These are phyloP conservation scores for Drosophila peninsularis DNA, from an alignment of 2,888 invertebrate genomes.

Conservation along the genomic window DNA sequence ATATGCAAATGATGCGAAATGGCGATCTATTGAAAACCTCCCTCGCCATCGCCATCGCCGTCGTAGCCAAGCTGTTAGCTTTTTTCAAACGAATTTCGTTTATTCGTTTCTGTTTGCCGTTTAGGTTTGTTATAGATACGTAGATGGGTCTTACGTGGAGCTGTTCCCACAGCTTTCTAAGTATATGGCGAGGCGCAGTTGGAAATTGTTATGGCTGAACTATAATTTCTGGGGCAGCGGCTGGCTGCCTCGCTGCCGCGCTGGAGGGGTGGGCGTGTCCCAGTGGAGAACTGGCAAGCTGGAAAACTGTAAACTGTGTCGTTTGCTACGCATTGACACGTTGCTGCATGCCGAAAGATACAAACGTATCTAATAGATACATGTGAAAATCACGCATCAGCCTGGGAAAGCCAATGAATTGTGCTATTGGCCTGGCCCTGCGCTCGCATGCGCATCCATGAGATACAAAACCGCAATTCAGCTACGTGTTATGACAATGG, in stretches of 20 bases:
- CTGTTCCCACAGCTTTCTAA: constrained; percentile 63
- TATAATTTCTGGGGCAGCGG: constrained; percentile 59
- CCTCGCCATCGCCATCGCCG: constrained; percentile 15
- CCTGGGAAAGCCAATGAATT: constrained; percentile 76
- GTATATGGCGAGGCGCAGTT: constrained; percentile 45
- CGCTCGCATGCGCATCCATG: constrained; percentile 58
- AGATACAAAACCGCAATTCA: constrained; percentile 52
- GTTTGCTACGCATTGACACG: constrained; percentile 79
- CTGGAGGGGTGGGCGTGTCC: no score
- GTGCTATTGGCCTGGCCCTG: constrained; percentile 68
- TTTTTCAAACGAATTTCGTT: constrained; percentile 35
- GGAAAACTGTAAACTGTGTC: constrained; percentile 69
- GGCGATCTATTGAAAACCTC: constrained; percentile 45
- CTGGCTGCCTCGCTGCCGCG: constrained; percentile 11
- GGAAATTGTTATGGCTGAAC: constrained; percentile 57
- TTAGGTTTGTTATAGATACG: neutral
- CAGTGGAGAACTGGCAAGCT: no score
- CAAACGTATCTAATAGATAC: constrained; percentile 81
- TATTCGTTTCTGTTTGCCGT: constrained; percentile 2
- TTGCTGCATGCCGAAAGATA: constrained; percentile 54
- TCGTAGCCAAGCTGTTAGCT: constrained; percentile 59
- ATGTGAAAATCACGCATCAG: constrained; percentile 82
- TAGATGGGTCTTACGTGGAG: constrained; percentile 4
- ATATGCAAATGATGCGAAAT: constrained; percentile 43
- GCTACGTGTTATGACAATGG: constrained; percentile 75